Evolutionary conservation across 2,888 invertebrate species (phyloP), one percentile per base, ranked within the genome.

Genomic region (Chloromyia formosa): DNA sequence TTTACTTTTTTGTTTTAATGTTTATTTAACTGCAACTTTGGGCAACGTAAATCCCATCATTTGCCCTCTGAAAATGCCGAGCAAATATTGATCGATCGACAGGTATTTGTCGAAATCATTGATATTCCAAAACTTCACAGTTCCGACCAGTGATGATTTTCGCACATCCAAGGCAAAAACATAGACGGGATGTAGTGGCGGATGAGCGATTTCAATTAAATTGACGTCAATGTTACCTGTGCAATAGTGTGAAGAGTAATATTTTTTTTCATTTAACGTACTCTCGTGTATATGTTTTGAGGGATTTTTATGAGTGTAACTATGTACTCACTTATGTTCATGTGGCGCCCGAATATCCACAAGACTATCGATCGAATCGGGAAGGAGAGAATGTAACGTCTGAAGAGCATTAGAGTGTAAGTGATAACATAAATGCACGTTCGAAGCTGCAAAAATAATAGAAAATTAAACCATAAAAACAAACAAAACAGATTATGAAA

Each of bases 321-420:
- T 35, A n/a, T 1, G 1, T 10, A 72, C 35, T 49, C 35, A 68
- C 61, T 71, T 16, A 58, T 53, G 16, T 72, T 72, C 40, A 69
- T 35, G 66, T 73, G 61, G 35, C 73, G 35, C 18, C 82, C 82
- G 18, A 77, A 78, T n/a, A 82, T 68, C 82, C 83, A 83, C 71
- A 81, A 81, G 0, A 82, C 54, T 49, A 81, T 78, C 27, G 79
- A 79, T 76, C 82, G 80, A 1, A 85, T 77, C 1, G 84, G 84
- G 76, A 84, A 81, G 75, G 80, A 80, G 35, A 85, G 78, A 16
- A 85, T 78, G 71, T 79, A 79, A 45, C 81, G 77, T 23, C 83
- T 82, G 22, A 82, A 78, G 1, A 78, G 78, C 77, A 82, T 81
- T 9, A 85, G 72, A 14, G 80, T 64, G 45, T 78, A 76, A 35